phyloP scores from a whole-genome alignment of 2,113 vertebrate genomes.

The Microtus oregoni region DNA sequence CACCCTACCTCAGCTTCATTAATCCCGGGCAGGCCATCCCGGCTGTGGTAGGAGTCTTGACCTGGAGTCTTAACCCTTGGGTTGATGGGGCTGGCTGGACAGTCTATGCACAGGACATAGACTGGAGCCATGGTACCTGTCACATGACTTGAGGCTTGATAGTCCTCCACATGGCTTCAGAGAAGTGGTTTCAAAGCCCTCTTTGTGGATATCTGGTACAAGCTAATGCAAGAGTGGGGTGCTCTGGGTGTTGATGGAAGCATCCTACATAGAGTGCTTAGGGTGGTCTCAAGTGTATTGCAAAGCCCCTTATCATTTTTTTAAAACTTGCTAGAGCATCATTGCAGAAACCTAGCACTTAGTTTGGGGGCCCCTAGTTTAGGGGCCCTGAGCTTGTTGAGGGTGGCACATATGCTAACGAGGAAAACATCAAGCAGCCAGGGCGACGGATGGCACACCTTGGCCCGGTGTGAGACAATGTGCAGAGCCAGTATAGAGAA shows the following conservation, averaged over 20 bases:
- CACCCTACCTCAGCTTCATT: fast-evolving
- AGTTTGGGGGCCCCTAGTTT: neutral
- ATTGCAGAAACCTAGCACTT: neutral
- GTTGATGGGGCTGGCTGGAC: fast-evolving
- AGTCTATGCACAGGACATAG: fast-evolving
- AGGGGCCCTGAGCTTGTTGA: neutral
- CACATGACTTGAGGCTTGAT: fast-evolving
- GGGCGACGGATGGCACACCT: fast-evolving
- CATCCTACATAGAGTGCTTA: too few species aligned
- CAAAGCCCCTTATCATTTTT: too few species aligned
- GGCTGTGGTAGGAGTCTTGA: neutral
- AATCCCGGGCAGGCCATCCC: fast-evolving
- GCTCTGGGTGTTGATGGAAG: too few species aligned
- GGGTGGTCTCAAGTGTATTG: fast-evolving
- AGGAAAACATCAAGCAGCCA: neutral
- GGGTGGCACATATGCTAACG: neutral
- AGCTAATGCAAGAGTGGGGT: fast-evolving
- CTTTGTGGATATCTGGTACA: fast-evolving
- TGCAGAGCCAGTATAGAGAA: fast-evolving
- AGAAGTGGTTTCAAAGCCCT: neutral
- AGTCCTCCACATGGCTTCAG: neutral
- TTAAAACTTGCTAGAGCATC: neutral
- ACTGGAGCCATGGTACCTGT: fast-evolving
- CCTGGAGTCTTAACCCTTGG: fast-evolving
- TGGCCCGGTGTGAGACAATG: fast-evolving